Base-by-base conservation (phyloP, 2,888 invertebrate genomes). In the Hecatera dysodea region DNA sequence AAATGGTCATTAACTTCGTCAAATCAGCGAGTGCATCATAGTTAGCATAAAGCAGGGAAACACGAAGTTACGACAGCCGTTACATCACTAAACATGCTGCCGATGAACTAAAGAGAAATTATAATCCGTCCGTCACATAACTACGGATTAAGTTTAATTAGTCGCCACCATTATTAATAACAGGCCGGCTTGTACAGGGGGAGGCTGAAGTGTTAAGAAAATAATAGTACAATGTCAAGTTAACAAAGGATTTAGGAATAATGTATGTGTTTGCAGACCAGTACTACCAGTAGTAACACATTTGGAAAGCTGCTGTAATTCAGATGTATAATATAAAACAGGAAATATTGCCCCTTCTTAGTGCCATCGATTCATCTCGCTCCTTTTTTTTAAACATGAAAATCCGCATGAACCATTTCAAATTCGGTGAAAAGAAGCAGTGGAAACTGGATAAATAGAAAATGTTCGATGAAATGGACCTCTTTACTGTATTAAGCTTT, bases 91-190 rank as follows among this genome's bases (percentile, higher is more conserved):
- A 84, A 78, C 83, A 78, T 52, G 64, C 61, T 53, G 53, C 67
- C 65, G 74, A 74, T 70, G 79, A 84, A 86, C 90, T 93, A 93
- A 93, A 92, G 90, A 93, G 92, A 89, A 94, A 92, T 94, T 94
- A 94, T 90, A 92, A 91, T 88, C 85, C 85, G 80, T 73, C 75
- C 79, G 81, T 80, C 87, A 80, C 91, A 90, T 93, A 93, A 92
- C 92, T 91, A 91, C 83, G 81, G 79, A 90, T 93, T 93, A 92
- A 86, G 83, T 91, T 91, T 92, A 93, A 93, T 93, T 90, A 92
- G 83, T 73, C 71, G 74, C 78, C 82, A 84, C 86, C 87, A 86
- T 89, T 90, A 89, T 90, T 91, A 91, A 90, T 92, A 89, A 83
- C 59, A 68, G 72, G 52, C 46, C 53, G 62, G 27, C 59, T 42